Percentiles rank a stretch among this genome's conserved stretches.
phyloP scores from a whole-genome alignment of 2,888 invertebrate species.

The Ormyrus rosae region DNA sequence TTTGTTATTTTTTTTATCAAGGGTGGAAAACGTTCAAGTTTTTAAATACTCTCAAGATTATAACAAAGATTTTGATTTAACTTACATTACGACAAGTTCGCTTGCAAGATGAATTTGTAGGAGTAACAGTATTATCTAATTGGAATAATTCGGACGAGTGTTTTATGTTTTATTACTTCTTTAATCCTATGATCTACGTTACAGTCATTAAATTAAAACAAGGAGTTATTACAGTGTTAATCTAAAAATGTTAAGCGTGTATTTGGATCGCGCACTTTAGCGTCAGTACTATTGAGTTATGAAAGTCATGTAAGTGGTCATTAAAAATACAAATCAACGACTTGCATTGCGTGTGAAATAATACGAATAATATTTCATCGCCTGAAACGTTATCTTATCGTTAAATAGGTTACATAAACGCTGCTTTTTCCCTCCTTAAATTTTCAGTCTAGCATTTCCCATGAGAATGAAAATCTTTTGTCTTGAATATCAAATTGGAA shows the following conservation, averaged over 20 bases:
- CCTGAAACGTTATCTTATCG: conserved; percentile 41
- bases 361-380: conserved; percentile 49
- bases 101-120: neutral
- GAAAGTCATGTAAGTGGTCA: conserved; percentile 31
- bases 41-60: too few relatives aligned
- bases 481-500: too few relatives aligned
- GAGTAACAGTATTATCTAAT: neutral
- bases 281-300: conserved; percentile 46
- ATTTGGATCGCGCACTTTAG: neutral
- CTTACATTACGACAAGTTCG: too few relatives aligned
- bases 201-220: conserved; percentile 1
- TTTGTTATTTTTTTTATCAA: too few relatives aligned
- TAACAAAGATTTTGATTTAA: too few relatives aligned
- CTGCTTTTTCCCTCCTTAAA: neutral
- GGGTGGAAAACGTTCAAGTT: too few relatives aligned
- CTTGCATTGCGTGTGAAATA: conserved; percentile 44
- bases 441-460: too few relatives aligned
- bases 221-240: conserved; percentile 34
- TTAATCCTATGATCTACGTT: neutral
- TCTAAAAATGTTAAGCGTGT: conserved; percentile 21
- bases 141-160: neutral
- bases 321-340: conserved; percentile 56
- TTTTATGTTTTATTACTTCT: neutral
- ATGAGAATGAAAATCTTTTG: too few relatives aligned
- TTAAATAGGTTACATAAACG: conserved; percentile 48